A percentile compares a stretch with the other conserved stretches of the same genome.
Evolutionary conservation across 2,888 invertebrate genomes (phyloP).

Genomic region (Lacanobia oleracea): DNA sequence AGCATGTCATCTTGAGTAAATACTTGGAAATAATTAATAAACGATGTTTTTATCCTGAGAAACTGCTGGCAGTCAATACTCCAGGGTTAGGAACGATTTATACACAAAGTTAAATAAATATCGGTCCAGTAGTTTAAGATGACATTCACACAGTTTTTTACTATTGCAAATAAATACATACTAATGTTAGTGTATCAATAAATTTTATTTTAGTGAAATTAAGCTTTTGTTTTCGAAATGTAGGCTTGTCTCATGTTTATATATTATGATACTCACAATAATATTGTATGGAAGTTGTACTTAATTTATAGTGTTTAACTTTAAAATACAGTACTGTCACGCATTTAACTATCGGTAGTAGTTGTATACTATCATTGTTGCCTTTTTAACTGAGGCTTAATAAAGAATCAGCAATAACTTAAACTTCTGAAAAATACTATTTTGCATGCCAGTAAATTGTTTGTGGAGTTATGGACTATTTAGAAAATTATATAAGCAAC

Average conservation of each 20-base stretch:
- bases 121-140: conserved; percentile 63
- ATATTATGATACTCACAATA: conserved; percentile 16
- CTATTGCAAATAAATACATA: conserved; percentile 13
- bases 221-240: conserved; percentile 16
- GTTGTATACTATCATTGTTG: conserved; percentile 40
- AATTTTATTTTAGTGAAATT: conserved; percentile 5
- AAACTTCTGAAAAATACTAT: neutral
- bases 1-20: conserved; percentile 66
- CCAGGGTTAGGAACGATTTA: conserved; percentile 27
- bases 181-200: neutral
- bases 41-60: conserved; percentile 23
- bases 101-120: conserved; percentile 25
- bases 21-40: conserved; percentile 28
- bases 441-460: neutral
- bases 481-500: conserved; percentile 4
- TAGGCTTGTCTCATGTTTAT: conserved; percentile 39
- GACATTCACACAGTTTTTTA: conserved; percentile 47
- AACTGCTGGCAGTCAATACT: conserved; percentile 61
- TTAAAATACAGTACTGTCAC: conserved; percentile 24
- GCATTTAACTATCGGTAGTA: conserved; percentile 40
- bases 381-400: conserved; percentile 53
- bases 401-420: conserved; percentile 8
- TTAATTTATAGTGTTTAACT: conserved; percentile 13
- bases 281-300: conserved; percentile 20
- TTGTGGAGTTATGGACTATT: neutral